These are phyloP conservation scores for Digitonthophagus gazella DNA, from an alignment of 2,888 invertebrate species.

Conservation along the genomic window DNA sequence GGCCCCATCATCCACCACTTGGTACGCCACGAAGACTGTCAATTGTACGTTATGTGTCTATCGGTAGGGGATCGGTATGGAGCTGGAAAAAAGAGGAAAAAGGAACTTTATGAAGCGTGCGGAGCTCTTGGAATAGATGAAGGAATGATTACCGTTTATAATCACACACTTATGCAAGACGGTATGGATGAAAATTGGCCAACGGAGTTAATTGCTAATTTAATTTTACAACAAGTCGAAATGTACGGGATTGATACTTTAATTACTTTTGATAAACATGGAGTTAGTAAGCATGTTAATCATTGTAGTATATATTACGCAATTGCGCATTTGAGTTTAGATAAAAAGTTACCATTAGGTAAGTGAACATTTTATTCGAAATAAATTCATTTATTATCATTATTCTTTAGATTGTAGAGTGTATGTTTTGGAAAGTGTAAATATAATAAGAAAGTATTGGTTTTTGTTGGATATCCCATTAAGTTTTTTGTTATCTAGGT, in stretches of 20 bases:
- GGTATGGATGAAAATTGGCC: constrained; percentile 77
- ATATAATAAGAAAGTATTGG: constrained; percentile 82
- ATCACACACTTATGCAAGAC: constrained; percentile 74
- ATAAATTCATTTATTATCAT: constrained; percentile 12
- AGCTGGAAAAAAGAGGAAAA: constrained; percentile 58
- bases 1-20: constrained; percentile 82
- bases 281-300: constrained; percentile 90
- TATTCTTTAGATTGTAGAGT: constrained; percentile 68
- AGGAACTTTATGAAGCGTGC: constrained; percentile 83
- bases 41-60: constrained; percentile 80
- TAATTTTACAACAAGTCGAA: constrained; percentile 67
- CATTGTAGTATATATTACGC: constrained; percentile 85
- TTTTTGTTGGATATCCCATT: constrained; percentile 80
- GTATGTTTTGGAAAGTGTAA: constrained; percentile 82
- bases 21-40: constrained; percentile 60
- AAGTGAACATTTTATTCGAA: constrained; percentile 46
- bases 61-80: constrained; percentile 68
- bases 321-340: constrained; percentile 73
- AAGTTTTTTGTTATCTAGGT: constrained; percentile 73
- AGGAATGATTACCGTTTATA: constrained; percentile 70
- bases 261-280: constrained; percentile 91
- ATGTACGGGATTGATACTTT: constrained; percentile 76
- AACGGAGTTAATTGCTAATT: constrained; percentile 60
- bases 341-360: constrained; percentile 72
- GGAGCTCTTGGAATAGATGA: constrained; percentile 74